These are phyloP conservation scores for Amphibalanus amphitrite DNA, from an alignment of 1,140 invertebrate genomes.

Conservation along the genomic window DNA sequence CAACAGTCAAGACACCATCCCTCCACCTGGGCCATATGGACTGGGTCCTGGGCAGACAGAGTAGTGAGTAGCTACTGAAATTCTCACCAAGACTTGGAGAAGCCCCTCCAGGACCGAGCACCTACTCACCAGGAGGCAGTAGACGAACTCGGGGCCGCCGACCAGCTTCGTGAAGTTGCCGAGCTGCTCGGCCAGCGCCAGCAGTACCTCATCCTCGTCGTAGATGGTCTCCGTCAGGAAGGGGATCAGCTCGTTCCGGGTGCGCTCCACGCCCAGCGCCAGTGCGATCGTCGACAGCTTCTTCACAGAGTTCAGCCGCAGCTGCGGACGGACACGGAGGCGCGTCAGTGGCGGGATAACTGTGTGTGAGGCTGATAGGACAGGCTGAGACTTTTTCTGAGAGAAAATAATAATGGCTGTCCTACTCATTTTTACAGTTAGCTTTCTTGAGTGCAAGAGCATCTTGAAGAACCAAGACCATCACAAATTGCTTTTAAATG, in stretches of 20 bases:
- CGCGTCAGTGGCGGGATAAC: neutral
- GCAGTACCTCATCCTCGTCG: conserved; percentile 96
- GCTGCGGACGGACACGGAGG: conserved; percentile 38
- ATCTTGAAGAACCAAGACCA: conserved; percentile 9
- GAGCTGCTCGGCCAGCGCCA: conserved; percentile 92
- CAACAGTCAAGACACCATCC: too few relatives aligned
- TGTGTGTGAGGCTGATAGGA: conserved; percentile 11
- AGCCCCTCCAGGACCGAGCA: too few relatives aligned
- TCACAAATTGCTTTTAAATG: neutral
- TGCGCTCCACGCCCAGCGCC: conserved; percentile 91
- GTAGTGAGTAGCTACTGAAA: too few relatives aligned
- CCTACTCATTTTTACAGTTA: conserved; percentile 8
- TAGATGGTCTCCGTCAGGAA: conserved; percentile 99
- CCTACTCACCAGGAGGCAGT: conserved; percentile 60
- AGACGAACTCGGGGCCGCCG: conserved; percentile 88
- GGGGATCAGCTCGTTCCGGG: conserved; percentile 88
- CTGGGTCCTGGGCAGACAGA: too few relatives aligned
- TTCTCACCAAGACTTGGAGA: too few relatives aligned
- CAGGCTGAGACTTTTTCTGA: too few relatives aligned
- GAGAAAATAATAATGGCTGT: neutral
- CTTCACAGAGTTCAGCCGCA: conserved; percentile 95
- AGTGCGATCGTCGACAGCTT: conserved; percentile 97
- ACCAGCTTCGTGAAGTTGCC: conserved; percentile 85
- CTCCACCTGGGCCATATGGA: too few relatives aligned
- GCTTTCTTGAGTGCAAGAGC: neutral